These are phyloP conservation scores for Archaeoteleia sp. DNA, from an alignment of 2,888 invertebrate species.

Conservation along the genomic window DNA sequence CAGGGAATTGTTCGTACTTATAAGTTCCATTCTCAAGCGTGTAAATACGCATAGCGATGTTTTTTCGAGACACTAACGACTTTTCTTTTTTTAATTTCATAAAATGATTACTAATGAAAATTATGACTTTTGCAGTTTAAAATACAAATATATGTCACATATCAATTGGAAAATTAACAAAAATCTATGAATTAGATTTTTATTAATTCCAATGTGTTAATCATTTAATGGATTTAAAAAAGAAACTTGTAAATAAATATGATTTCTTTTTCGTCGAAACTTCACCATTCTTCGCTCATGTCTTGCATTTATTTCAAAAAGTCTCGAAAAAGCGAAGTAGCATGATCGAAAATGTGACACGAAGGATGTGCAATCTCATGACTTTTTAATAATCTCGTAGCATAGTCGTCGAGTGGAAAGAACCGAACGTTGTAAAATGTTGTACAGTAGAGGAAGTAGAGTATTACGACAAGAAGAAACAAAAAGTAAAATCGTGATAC, in stretches of 20 bases:
- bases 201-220: too few species aligned
- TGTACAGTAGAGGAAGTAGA: conserved; percentile 73
- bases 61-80: conserved; percentile 22
- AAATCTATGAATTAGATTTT: too few species aligned
- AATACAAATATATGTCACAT: too few species aligned
- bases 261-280: conserved; percentile 24
- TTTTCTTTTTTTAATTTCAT: conserved; percentile 4
- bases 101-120: too few species aligned
- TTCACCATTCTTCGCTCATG: conserved; percentile 25
- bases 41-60: conserved; percentile 61
- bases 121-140: too few species aligned
- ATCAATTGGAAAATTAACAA: too few species aligned
- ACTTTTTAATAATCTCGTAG: conserved; percentile 74
- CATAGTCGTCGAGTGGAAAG: conserved; percentile 65
- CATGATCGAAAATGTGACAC: conserved; percentile 27
- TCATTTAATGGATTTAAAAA: not conserved
- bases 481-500: conserved; percentile 51
- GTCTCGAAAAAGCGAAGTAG: conserved; percentile 37
- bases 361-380: conserved; percentile 73
- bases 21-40: conserved; percentile 67
- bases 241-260: conserved; percentile 20
- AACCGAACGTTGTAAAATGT: conserved; percentile 72
- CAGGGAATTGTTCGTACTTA: conserved; percentile 73
- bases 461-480: conserved; percentile 64
- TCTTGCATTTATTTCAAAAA: conserved; percentile 51